These are phyloP conservation scores for Aegithalos caudatus DNA, from an alignment of 2,113 vertebrate species.

Conservation along the genomic window DNA sequence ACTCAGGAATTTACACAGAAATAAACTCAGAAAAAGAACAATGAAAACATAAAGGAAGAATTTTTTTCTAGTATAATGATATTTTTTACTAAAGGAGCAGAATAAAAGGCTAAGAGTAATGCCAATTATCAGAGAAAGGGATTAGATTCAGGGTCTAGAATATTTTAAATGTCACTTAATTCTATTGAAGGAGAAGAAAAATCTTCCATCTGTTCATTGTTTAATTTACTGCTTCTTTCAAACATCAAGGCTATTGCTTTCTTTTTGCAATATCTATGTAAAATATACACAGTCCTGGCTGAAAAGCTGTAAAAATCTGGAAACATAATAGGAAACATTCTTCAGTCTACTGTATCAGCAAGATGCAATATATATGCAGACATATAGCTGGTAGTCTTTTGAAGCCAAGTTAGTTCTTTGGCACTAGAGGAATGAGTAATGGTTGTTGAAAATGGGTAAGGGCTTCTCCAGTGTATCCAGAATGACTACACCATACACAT, in stretches of 20 bases:
- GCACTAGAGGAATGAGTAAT: not conserved
- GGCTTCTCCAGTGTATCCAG: not conserved
- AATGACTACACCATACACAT: not conserved
- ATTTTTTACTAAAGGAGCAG: slow-evolving; percentile 38
- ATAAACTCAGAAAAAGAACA: not conserved
- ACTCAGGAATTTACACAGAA: not conserved
- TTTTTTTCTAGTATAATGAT: not conserved
- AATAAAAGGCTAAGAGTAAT: slow-evolving; percentile 6
- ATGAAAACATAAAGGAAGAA: not conserved
- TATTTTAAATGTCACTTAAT: slow-evolving; percentile 17
- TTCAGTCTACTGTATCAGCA: not conserved
- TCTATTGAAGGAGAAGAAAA: not conserved
- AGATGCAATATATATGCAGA: not conserved
- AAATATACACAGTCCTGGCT: slow-evolving; percentile 30
- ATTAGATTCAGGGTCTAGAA: slow-evolving; percentile 20
- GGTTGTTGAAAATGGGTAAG: not conserved
- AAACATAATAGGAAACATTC: slow-evolving; percentile 55
- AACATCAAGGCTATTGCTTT: slow-evolving; percentile 49
- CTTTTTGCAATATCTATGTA: slow-evolving; percentile 57
- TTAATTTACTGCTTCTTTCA: slow-evolving; percentile 54
- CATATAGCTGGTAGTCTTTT: not conserved
- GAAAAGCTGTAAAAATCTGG: slow-evolving; percentile 58
- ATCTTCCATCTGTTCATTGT: not conserved
- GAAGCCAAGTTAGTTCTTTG: not conserved
- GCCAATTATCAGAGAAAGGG: not conserved